These are phyloP conservation scores for Brachionus manjavacas DNA, from an alignment of 1,140 invertebrate genomes.

Conservation along the genomic window DNA sequence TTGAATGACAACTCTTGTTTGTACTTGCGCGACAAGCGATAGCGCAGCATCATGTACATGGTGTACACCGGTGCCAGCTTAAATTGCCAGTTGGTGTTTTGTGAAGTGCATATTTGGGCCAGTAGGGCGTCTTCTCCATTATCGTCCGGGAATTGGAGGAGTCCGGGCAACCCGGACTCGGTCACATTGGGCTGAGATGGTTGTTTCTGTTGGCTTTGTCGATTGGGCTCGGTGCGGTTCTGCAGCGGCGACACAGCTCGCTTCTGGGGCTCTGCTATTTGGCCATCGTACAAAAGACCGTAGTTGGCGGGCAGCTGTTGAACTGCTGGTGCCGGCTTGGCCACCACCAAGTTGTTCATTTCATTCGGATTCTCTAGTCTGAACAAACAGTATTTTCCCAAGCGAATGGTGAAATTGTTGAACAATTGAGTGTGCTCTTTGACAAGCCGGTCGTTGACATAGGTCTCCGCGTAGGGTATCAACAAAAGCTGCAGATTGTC, in stretches of 20 bases:
- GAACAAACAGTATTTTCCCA: constrained; percentile 80
- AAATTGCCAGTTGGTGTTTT: constrained; percentile 54
- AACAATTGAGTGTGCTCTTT: constrained; percentile 85
- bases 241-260: neutral
- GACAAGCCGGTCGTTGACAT: constrained; percentile 83
- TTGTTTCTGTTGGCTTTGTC: neutral
- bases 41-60: constrained; percentile 81
- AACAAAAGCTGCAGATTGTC: constrained; percentile 89
- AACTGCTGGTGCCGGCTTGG: neutral
- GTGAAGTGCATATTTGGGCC: constrained; percentile 1
- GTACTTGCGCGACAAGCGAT: constrained; percentile 85
- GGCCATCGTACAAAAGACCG: constrained; percentile 19
- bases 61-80: constrained; percentile 86
- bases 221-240: neutral
- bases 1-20: constrained; percentile 81
- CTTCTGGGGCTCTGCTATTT: constrained; percentile 18
- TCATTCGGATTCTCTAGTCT: constrained; percentile 79
- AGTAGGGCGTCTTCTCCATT: neutral
- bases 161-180: constrained; percentile 12
- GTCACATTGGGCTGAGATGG: neutral
- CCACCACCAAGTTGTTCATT: neutral
- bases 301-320: neutral
- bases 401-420: constrained; percentile 57
- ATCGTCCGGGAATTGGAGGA: constrained; percentile 34
- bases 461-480: constrained; percentile 82